Conservation (phyloP, 1,140 invertebrate species). For the Caenorhabditis remanei region DNA sequence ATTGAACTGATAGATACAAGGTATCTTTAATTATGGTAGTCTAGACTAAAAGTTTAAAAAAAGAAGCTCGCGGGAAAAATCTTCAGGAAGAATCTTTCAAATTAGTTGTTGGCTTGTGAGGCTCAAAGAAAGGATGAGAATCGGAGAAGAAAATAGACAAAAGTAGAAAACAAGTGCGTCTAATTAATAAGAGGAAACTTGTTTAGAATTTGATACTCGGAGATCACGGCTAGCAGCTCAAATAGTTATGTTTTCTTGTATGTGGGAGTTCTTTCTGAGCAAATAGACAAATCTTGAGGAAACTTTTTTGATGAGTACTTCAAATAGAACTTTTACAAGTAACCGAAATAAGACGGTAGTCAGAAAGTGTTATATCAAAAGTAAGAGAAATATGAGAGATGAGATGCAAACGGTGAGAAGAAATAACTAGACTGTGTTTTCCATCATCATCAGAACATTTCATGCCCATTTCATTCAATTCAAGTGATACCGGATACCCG, state of each 20-base stretch:
- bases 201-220: neutral
- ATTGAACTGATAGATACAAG: conserved; percentile 41
- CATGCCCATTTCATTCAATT: neutral
- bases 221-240: neutral
- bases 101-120: neutral
- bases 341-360: neutral
- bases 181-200: neutral
- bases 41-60: conserved; percentile 4
- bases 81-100: neutral
- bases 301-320: neutral
- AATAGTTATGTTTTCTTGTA: neutral
- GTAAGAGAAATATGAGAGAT: neutral
- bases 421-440: neutral
- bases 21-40: neutral
- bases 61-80: neutral
- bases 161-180: neutral
- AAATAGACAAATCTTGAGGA: neutral
- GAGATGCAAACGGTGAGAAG: neutral
- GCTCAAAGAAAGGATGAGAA: neutral
- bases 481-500: neutral
- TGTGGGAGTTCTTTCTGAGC: conserved; percentile 1
- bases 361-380: neutral
- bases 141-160: neutral
- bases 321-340: neutral
- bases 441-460: neutral